Evolutionary conservation across 2,797 vertebrate species (phyloP).

Genomic region (Toxotes lorentzi): DNA sequence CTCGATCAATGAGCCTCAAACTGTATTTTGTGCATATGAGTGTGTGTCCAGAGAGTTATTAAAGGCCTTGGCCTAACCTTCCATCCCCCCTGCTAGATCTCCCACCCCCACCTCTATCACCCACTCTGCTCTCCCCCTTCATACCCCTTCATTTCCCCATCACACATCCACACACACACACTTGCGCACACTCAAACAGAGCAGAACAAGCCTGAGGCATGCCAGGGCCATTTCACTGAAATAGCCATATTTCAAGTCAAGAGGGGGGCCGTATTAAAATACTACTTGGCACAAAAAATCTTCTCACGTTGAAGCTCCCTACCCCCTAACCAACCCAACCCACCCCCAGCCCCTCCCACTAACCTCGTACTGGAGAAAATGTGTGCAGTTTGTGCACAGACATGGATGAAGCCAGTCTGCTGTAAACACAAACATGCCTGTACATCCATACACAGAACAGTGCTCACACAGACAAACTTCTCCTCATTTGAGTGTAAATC

Average conservation of each 20-base stretch:
- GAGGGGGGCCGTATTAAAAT: slow-evolving; percentile 48
- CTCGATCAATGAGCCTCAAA: neutral
- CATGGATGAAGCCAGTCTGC: slow-evolving; percentile 18
- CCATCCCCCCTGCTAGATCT: slow-evolving; percentile 26
- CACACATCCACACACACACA: slow-evolving; percentile 22
- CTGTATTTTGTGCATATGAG: neutral
- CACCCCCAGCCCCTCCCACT: slow-evolving; percentile 3
- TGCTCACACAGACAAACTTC: slow-evolving; percentile 15
- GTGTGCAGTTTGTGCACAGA: slow-evolving; percentile 30
- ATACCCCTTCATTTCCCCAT: slow-evolving; percentile 14
- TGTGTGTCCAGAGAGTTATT: slow-evolving; percentile 29
- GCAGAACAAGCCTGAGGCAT: slow-evolving; percentile 48
- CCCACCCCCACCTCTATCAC: neutral
- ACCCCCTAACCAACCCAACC: neutral
- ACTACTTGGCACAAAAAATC: slow-evolving; percentile 44
- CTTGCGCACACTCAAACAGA: slow-evolving; percentile 33
- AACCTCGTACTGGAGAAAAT: slow-evolving; percentile 14
- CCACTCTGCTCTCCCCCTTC: neutral
- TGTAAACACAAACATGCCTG: slow-evolving; percentile 27
- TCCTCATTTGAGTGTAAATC: slow-evolving; percentile 61
- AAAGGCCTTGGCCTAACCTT: slow-evolving; percentile 45
- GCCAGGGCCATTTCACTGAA: slow-evolving; percentile 55
- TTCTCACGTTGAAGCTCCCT: slow-evolving; percentile 15
- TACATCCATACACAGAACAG: slow-evolving; percentile 1
- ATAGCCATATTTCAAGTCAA: slow-evolving; percentile 65